phyloP scores from a whole-genome alignment of 2,888 invertebrate species.

The Cyrtodaria siliqua region DNA sequence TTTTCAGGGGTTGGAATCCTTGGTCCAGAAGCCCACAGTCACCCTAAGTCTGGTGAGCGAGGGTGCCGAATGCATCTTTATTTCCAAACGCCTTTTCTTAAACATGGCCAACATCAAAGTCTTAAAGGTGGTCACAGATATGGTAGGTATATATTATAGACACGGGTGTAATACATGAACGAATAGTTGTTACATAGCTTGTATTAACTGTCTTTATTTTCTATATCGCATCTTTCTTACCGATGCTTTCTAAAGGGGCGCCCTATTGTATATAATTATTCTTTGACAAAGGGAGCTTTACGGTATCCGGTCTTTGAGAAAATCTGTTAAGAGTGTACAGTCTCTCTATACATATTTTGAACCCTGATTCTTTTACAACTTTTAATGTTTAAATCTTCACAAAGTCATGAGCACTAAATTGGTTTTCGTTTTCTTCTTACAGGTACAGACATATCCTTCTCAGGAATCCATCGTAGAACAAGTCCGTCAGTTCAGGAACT shows the following conservation, averaged over 20 bases:
- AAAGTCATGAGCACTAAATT: not conserved
- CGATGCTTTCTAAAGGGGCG: too few relatives aligned
- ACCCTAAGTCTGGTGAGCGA: conserved; percentile 74
- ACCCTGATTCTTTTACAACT: too few relatives aligned
- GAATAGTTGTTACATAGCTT: too few relatives aligned
- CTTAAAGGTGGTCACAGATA: conserved; percentile 74
- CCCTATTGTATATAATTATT: too few relatives aligned
- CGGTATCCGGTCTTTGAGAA: too few relatives aligned
- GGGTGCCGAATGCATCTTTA: conserved; percentile 78
- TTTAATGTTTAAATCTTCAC: not conserved
- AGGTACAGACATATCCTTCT: conserved; percentile 75
- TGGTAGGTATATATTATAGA: too few relatives aligned
- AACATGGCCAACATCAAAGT: conserved; percentile 76
- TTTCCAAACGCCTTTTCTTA: conserved; percentile 77
- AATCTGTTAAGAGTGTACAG: too few relatives aligned
- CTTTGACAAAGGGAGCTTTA: too few relatives aligned
- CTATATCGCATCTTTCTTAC: not conserved
- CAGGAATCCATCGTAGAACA: conserved; percentile 71
- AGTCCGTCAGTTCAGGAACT: conserved; percentile 66
- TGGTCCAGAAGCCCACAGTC: conserved; percentile 68
- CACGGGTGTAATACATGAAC: too few relatives aligned
- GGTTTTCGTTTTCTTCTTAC: conserved; percentile 14
- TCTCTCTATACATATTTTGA: too few relatives aligned
- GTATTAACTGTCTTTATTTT: not conserved
- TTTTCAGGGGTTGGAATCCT: conserved; percentile 75